Percentiles rank a stretch among this genome's conserved stretches.
Evolutionary conservation across 1,140 invertebrate genomes (phyloP).

Genomic region (Drosophila ogumai): DNA sequence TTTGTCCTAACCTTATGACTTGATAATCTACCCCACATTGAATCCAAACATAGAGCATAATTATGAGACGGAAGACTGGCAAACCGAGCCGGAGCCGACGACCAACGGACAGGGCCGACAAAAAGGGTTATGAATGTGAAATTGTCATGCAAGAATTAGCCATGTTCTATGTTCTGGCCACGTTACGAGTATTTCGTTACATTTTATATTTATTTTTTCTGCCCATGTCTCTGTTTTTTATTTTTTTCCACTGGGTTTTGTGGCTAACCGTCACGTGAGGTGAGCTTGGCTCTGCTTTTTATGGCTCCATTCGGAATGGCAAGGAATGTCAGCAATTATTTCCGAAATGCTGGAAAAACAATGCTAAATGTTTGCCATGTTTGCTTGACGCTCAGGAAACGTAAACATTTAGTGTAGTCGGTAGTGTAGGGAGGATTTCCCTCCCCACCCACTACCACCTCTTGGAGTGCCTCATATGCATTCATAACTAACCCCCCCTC

Average conservation of each 20-base stretch:
- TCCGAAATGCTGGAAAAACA: conserved; percentile 67
- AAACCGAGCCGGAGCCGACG: conserved; percentile 38
- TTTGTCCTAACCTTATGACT: not conserved
- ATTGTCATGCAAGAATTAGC: conserved; percentile 85
- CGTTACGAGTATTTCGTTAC: conserved; percentile 69
- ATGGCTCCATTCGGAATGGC: conserved; percentile 58
- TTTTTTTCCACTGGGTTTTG: conserved; percentile 39
- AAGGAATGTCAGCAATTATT: conserved; percentile 73
- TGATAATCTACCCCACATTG: not conserved
- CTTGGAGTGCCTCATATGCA: conserved; percentile 66
- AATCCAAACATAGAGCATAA: conserved; percentile 51
- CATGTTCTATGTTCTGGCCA: conserved; percentile 80
- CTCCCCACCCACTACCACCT: not conserved
- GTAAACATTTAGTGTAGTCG: conserved; percentile 78
- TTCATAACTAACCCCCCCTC: conserved; percentile 71
- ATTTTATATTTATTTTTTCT: conserved; percentile 65
- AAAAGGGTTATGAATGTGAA: conserved; percentile 84
- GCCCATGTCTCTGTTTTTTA: not conserved
- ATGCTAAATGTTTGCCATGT: conserved; percentile 76
- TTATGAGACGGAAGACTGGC: conserved; percentile 74
- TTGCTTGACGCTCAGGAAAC: conserved; percentile 74
- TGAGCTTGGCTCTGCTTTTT: conserved; percentile 60
- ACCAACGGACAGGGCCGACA: conserved; percentile 51
- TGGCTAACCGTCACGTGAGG: conserved; percentile 71
- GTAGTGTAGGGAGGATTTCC: not conserved